Conservation (phyloP, 2,797 vertebrate species). For the Melanotaenia boesemani region DNA sequence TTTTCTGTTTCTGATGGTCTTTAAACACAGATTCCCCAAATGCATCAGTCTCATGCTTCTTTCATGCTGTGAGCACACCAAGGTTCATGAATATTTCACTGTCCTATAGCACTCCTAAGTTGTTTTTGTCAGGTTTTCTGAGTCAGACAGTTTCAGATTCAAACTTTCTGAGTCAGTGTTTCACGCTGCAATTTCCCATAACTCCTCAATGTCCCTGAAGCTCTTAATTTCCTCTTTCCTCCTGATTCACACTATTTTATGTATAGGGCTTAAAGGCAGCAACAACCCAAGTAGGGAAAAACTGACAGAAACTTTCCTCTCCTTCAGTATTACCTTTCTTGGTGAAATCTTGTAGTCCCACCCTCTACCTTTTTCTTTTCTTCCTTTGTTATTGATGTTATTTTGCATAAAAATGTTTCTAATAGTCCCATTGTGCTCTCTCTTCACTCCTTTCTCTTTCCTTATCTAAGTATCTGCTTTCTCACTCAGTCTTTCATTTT, state of each 20-base stretch:
- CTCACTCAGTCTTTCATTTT: conserved; percentile 29
- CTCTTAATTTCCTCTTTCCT: conserved; percentile 49
- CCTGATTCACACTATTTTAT: conserved; percentile 57
- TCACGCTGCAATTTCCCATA: conserved; percentile 47
- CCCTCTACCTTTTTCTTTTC: background rate
- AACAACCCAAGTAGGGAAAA: conserved; percentile 24
- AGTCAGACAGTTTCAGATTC: conserved; percentile 57
- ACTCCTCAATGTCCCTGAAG: conserved; percentile 56
- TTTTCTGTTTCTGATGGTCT: conserved; percentile 50
- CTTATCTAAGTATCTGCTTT: conserved; percentile 17
- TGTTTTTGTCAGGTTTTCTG: conserved; percentile 63
- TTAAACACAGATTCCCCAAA: conserved; percentile 59
- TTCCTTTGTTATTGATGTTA: conserved; percentile 11
- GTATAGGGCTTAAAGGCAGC: conserved; percentile 55
- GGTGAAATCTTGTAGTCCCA: background rate
- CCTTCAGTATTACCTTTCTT: conserved; percentile 8
- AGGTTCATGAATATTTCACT: conserved; percentile 71
- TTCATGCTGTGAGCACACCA: conserved; percentile 61
- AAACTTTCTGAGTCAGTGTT: conserved; percentile 62
- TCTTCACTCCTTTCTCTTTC: conserved; percentile 19
- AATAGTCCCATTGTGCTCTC: conserved; percentile 21
- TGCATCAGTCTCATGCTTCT: conserved; percentile 58
- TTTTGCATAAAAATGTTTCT: background rate
- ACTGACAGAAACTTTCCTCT: conserved; percentile 32
- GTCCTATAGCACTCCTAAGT: conserved; percentile 62